Percentiles rank a stretch among this genome's conserved stretches.
Evolutionary conservation across 2,888 invertebrate species (phyloP).

Genomic region (Calameuta pallipes): DNA sequence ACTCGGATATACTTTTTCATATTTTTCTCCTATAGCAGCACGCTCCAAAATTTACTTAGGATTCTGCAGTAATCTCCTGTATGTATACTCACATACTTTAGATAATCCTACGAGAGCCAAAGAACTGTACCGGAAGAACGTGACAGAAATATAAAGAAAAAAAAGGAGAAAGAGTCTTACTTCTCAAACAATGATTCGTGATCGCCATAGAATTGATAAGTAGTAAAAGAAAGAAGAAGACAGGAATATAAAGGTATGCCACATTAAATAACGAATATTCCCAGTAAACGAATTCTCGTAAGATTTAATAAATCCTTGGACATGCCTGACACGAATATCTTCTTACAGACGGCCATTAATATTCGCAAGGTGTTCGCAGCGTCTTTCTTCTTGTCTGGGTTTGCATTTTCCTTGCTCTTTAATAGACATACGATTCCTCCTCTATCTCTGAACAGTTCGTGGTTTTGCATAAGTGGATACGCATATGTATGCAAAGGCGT

Average conservation of each 20-base stretch:
- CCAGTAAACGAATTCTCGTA: background rate
- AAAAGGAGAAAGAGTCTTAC: background rate
- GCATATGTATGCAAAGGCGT: background rate
- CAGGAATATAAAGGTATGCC: background rate
- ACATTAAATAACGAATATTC: background rate
- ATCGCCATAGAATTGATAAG: background rate
- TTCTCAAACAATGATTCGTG: background rate
- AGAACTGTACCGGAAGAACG: background rate
- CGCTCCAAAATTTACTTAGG: slow-evolving; percentile 34
- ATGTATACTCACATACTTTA: slow-evolving; percentile 22
- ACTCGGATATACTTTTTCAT: background rate
- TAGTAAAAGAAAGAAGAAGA: background rate
- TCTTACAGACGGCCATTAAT: background rate
- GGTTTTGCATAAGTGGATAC: background rate
- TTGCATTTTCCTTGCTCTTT: background rate
- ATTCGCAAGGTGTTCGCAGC: background rate
- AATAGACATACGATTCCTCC: background rate
- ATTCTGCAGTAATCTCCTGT: slow-evolving; percentile 38
- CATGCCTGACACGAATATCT: background rate
- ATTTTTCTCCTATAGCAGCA: background rate
- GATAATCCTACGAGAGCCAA: background rate
- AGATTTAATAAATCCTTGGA: background rate
- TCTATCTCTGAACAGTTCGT: background rate
- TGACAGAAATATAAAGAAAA: background rate
- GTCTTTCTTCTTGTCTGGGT: background rate